Conservation (phyloP, 1,140 invertebrate species). For the Tetranychus cinnabarinus region DNA sequence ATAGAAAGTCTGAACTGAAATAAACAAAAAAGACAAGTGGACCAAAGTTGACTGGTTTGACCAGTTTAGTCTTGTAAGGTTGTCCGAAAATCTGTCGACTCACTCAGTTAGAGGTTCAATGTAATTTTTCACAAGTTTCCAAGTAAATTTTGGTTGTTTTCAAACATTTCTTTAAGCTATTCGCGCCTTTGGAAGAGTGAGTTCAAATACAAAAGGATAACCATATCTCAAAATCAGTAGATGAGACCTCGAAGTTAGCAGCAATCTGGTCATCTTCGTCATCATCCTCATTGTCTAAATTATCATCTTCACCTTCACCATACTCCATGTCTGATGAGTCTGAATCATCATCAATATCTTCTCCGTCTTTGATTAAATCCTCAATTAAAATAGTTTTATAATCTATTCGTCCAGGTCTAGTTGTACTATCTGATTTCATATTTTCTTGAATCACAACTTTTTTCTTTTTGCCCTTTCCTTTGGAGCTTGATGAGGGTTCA, state of each 20-base stretch:
- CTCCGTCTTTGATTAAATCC: background rate
- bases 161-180: too few species aligned
- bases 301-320: constrained; percentile 21
- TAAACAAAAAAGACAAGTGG: too few species aligned
- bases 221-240: background rate
- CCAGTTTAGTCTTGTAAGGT: too few species aligned
- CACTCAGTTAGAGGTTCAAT: too few species aligned
- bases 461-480: constrained; percentile 2
- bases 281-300: constrained; percentile 26
- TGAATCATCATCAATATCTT: background rate
- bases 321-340: background rate
- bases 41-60: too few species aligned
- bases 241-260: background rate
- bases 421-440: background rate
- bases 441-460: background rate
- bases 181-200: too few species aligned
- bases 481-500: too few species aligned
- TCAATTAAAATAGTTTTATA: background rate
- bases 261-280: constrained; percentile 9
- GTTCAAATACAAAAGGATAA: too few species aligned
- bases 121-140: too few species aligned
- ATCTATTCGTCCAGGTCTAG: background rate
- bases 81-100: too few species aligned
- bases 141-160: too few species aligned
- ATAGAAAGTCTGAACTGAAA: too few species aligned